Evolutionary conservation across 1,140 invertebrate genomes (phyloP), one percentile per base, ranked within the genome.

Genomic region (Galleria mellonella): DNA sequence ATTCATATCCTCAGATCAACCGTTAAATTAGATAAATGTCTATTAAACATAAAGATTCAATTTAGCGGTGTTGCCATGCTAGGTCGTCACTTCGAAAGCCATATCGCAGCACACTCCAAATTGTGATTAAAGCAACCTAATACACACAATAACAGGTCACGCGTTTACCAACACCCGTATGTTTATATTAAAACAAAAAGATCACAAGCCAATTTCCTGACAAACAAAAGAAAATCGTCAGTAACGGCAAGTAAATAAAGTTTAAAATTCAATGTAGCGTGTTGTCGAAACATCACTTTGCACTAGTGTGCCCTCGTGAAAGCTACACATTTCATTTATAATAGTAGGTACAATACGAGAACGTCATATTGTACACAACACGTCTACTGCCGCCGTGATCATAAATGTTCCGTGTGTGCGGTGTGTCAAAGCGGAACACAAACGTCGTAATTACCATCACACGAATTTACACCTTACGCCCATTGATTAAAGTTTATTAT

Each of bases 111-210:
- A 68, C 74, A 84, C 78, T 81, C 81, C 63, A 76, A 84, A 81
- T 84, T 84, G 74, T 84, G 81, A 84, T 84, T 84, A 83, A 83
- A 78, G 71, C 71, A 77, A 72, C 73, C 76, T 74, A 82, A 84
- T 79, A 83, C 78, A 84, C 74, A 84, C 81, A 84, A 79, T 79
- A 82, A 83, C 81, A 77, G 74, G 76, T 81, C 81, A 83, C 76
- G 67, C 81, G 67, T 72, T 77, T 81, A 77, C 74, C 64, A 61
- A 76, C 72, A 72, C 71, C 63, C 59, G 47, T 55, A 37, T 55
- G 47, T 63, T 35, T 23, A 51, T 49, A 47, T 40, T 53, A 17
- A 51, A 53, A 56, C 53, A 51, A 62, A 69, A 82, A 66, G 62
- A 37, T 15, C 35, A 10, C 14, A 37, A 37, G 35, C 47, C 39